These are phyloP conservation scores for Myotis lucifugus DNA, from an alignment of 2,113 vertebrate species.

Conservation along the genomic window DNA sequence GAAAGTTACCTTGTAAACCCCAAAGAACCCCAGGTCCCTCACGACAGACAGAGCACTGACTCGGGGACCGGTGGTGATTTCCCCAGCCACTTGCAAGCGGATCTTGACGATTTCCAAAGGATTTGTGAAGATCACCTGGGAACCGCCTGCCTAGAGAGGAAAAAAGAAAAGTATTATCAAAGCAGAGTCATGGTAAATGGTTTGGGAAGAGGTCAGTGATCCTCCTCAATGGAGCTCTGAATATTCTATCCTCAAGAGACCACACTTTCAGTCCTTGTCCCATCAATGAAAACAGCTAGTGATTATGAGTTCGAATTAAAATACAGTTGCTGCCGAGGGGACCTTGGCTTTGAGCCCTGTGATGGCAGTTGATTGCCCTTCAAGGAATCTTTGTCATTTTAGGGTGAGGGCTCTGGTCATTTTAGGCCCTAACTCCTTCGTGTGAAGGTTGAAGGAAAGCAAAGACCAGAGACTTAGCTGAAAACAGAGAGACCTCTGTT, in stretches of 20 bases:
- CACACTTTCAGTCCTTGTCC: neutral
- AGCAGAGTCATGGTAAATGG: neutral
- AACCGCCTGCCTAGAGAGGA: conserved; percentile 92
- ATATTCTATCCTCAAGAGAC: neutral
- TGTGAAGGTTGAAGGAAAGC: neutral
- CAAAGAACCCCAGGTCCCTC: conserved; percentile 96
- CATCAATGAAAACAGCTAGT: neutral
- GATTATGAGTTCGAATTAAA: neutral
- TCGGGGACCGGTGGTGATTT: conserved; percentile 96
- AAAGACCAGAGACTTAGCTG: neutral
- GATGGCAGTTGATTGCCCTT: neutral
- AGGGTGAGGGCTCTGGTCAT: neutral
- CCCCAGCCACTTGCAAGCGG: conserved; percentile 92
- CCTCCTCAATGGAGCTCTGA: neutral
- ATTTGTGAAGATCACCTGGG: conserved; percentile 99
- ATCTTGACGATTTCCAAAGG: conserved; percentile 97
- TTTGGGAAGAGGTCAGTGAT: neutral
- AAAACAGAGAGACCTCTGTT: neutral
- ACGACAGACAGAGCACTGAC: conserved; percentile 95
- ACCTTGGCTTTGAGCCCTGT: neutral
- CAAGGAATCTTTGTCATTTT: neutral
- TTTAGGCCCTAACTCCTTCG: neutral
- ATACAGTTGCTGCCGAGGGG: neutral
- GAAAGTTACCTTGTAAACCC: conserved; percentile 95
- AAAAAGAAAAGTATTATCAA: conserved; percentile 22